Evolutionary conservation across 2,888 invertebrate genomes (phyloP), one percentile per base, ranked within the genome.

Genomic region (Cerastoderma edule): DNA sequence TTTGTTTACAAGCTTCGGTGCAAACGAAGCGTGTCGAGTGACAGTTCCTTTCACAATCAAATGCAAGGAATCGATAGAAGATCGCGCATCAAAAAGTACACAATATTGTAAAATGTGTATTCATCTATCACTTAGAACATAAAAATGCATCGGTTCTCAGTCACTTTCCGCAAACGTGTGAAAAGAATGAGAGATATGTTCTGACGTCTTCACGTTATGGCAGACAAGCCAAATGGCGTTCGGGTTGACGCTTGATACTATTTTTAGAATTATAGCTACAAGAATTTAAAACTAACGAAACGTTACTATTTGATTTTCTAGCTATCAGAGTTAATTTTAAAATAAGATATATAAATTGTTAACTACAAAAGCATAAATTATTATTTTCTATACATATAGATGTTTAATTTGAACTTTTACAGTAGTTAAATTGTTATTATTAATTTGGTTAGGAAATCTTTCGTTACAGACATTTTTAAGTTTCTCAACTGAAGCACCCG

Each of bases 161-260:
- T 82, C 39, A 82, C 63, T 74, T 72, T 82, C 74, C 82, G 82
- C 82, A 79, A 76, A 68, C 64, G 30, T 53, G 35, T 44, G 66
- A 50, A 50, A 79, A 82, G 71, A 66, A 67, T 71, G 65, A 76
- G 81, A 81, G 69, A 64, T 56, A 57, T 65, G 48, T 30, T 67
- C 69, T 46, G 19, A 24, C 60, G 28, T 60, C 30, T 22, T 46
- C 56, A 63, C 30, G 30, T 30, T 69, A 64, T 68, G 74, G 69
- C 54, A 54, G 74, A 53, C 67, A 48, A 48, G 46, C 48, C 65
- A 46, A 65, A 65, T 48, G 28, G 28, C 65, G 64, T 64, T n/a
- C 35, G 35, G 53, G 27, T 22, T 44, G 33, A 60, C 66, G 65
- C 66, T n/a, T 54, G 66, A 54, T 53, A 70, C 65, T 64, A 56